phyloP scores from a whole-genome alignment of 2,113 vertebrate species.

The Calyptommatus sinebrachiatus region DNA sequence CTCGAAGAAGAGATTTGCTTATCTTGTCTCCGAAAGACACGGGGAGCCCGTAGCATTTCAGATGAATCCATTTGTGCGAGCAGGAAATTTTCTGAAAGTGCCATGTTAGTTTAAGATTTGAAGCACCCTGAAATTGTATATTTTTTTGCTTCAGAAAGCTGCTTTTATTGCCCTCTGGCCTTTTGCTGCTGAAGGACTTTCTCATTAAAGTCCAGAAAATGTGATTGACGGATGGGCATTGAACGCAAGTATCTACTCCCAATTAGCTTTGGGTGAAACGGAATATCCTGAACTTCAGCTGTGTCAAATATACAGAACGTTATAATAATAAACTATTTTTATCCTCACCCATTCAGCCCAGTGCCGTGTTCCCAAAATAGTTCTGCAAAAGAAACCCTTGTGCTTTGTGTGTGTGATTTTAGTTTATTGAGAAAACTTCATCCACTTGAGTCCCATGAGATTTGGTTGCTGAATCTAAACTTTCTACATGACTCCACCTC shows the following conservation, averaged over 20 bases:
- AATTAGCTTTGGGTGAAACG: neutral
- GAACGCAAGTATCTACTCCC: neutral
- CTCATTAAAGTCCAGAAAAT: neutral
- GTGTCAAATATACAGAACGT: neutral
- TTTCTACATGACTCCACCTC: no score
- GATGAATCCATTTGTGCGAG: no score
- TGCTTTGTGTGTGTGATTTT: neutral
- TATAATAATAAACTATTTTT: neutral
- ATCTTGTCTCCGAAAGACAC: neutral
- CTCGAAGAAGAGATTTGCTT: neutral
- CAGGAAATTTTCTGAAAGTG: no score
- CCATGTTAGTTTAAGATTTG: no score
- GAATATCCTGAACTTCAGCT: neutral
- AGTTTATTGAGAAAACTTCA: neutral
- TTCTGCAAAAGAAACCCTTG: neutral
- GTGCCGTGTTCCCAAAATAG: neutral
- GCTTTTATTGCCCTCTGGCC: neutral
- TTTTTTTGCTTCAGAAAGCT: neutral
- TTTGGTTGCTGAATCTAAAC: neutral
- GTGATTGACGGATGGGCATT: neutral
- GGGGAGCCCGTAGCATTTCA: no score
- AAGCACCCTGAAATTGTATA: no score
- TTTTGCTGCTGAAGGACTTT: neutral
- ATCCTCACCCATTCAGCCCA: neutral
- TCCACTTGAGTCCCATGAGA: neutral